Base-by-base conservation (phyloP, 2,113 vertebrate genomes). In the Jaculus jaculus region DNA sequence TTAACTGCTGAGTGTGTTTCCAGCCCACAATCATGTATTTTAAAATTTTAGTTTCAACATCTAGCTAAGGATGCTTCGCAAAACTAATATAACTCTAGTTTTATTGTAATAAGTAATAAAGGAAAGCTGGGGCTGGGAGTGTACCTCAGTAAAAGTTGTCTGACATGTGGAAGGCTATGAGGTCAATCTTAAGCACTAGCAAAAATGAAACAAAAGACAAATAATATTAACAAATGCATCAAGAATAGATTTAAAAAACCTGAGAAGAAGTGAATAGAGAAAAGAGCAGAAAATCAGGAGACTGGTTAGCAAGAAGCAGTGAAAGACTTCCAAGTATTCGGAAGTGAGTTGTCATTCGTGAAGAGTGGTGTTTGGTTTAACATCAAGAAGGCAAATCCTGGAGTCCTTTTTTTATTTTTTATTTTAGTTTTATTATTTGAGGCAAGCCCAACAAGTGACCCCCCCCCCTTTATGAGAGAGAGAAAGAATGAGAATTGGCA, bases 41-140 rank as follows among this genome's bases (percentile, higher is more conserved):
- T 80, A 91, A 88, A 47, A 84, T 75, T 75, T 69, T 85, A 37
- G 66, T 89, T 81, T 26, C 80, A 32, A 63, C 30, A 73, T 87
- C 23, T 87, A 78, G 24, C 37, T 24, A 87, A 51, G 23, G 20
- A 39, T 93, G 18, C 37, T 80, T 94, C 16, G 92, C n/a, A 74
- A 91, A 93, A 79, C 51, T 65, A 94, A 79, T 88, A 83, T 5
- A 93, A 28, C 34, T 21, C 47, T 39, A n/a, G n/a, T n/a, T n/a
- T n/a, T n/a, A 85, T 54, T 91, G 77, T 94, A 71, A 90, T 74
- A 78, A 85, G 17, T 51, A 84, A 75, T 83, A n/a, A 18, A 69
- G 51, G 78, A 92, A 83, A 95, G 39, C 54, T 32, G 39, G 28
- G 58, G 24, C 17, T 18, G 11, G 51, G 58, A 34, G 23, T 65